Conservation (phyloP, 2,888 invertebrate genomes). For the Epiblema foenella region DNA sequence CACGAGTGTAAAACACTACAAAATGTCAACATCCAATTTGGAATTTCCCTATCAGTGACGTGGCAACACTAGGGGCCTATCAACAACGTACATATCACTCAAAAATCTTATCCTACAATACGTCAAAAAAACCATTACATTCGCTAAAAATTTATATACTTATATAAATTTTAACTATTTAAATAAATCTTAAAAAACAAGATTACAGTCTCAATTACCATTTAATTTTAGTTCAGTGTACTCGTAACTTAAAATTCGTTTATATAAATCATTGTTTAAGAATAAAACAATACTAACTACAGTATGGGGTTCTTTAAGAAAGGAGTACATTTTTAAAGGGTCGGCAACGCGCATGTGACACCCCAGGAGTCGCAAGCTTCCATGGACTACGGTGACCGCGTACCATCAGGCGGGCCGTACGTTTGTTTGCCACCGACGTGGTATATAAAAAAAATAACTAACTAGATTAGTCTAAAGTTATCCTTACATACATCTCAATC, state of each 20-base stretch:
- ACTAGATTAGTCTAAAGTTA: constrained; percentile 30
- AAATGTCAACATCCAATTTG: constrained; percentile 23
- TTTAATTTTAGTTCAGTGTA: constrained; percentile 54
- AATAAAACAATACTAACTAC: constrained; percentile 49
- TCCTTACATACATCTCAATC: constrained; percentile 29
- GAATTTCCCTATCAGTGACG: constrained; percentile 6
- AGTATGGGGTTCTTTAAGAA: no score
- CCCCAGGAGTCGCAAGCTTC: no score
- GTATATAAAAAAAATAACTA: no score
- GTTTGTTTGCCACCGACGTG: no score
- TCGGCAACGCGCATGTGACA: no score
- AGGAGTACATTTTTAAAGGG: no score
- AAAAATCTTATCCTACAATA: constrained; percentile 40
- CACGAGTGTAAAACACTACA: constrained; percentile 31
- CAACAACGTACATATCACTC: constrained; percentile 44
- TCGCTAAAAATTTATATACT: constrained; percentile 42
- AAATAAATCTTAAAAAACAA: constrained; percentile 47
- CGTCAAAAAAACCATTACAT: constrained; percentile 33
- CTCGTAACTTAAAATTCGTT: constrained; percentile 48
- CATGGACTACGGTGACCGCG: no score
- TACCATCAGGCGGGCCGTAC: no score
- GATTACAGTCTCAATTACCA: constrained; percentile 72
- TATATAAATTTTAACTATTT: constrained; percentile 40
- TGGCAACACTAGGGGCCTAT: constrained; percentile 23
- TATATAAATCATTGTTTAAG: constrained; percentile 52